Percentiles rank a stretch among this genome's conserved stretches.
phyloP scores from a whole-genome alignment of 2,888 invertebrate species.

The Abrostola tripartita region DNA sequence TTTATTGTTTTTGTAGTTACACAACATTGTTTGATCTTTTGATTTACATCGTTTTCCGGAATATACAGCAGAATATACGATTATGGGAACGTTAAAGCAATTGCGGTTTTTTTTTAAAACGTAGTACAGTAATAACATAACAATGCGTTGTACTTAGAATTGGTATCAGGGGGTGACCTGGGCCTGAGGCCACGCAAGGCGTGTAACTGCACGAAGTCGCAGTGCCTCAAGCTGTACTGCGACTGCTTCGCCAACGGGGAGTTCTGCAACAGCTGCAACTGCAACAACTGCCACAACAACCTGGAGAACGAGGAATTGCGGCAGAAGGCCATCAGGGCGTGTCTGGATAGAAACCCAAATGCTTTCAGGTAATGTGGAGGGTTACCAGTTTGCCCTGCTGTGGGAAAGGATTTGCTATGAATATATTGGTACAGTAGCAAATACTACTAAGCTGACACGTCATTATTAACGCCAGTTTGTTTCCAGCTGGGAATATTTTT shows the following conservation, averaged over 20 bases:
- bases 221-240: constrained; percentile 99
- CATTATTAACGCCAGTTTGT: no score
- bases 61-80: no score
- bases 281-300: constrained; percentile 99
- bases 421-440: no score
- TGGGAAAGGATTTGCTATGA: background rate
- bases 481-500: no score
- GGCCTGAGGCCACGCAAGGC: constrained; percentile 94
- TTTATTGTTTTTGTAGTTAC: no score
- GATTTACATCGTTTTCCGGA: no score
- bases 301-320: constrained; percentile 97
- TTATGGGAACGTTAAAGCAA: no score
- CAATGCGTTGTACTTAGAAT: constrained; percentile 54
- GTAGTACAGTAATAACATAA: no score
- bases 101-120: no score
- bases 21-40: no score
- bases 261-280: constrained; percentile 99
- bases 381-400: constrained; percentile 11
- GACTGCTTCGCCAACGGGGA: constrained; percentile 99
- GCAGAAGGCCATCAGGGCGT: constrained; percentile 97
- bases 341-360: constrained; percentile 98
- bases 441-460: no score
- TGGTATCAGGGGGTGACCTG: constrained; percentile 72
- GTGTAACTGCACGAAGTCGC: constrained; percentile 99
- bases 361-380: constrained; percentile 92